These are phyloP conservation scores for Tretioscincus oriximinensis DNA, from an alignment of 2,113 vertebrate species.

Conservation along the genomic window DNA sequence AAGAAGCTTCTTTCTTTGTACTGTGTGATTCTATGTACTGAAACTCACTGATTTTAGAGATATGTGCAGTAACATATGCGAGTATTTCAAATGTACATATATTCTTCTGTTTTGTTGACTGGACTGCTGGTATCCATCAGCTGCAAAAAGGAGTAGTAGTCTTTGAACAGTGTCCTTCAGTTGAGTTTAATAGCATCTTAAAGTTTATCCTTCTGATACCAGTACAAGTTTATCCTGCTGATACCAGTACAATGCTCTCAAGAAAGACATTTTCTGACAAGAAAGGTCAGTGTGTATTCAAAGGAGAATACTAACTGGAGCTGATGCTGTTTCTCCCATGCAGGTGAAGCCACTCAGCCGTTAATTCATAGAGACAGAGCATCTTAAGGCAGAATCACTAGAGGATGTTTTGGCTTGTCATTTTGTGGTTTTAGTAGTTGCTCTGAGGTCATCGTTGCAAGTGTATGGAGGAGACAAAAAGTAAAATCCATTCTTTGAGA, in stretches of 20 bases:
- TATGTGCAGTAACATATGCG: neutral
- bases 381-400: slow-evolving; percentile 32
- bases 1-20: neutral
- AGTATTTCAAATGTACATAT: neutral
- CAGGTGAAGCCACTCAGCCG: slow-evolving; percentile 12
- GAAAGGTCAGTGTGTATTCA: slow-evolving; percentile 25
- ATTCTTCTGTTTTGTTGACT: neutral
- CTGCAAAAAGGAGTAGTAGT: neutral
- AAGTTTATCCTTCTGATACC: slow-evolving; percentile 10
- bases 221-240: slow-evolving; percentile 8
- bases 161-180: neutral
- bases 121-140: neutral
- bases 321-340: slow-evolving; percentile 19
- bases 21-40: neutral
- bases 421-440: slow-evolving; percentile 23
- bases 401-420: slow-evolving; percentile 29
- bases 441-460: slow-evolving; percentile 14
- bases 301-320: slow-evolving; percentile 27
- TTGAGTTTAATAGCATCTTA: neutral
- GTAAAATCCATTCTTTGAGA: neutral
- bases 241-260: slow-evolving; percentile 7
- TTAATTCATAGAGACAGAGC: slow-evolving; percentile 26
- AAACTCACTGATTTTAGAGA: neutral
- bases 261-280: slow-evolving; percentile 30
- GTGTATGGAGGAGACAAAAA: neutral